These are phyloP conservation scores for Eupeodes luniger DNA, from an alignment of 2,888 invertebrate species.

Conservation along the genomic window DNA sequence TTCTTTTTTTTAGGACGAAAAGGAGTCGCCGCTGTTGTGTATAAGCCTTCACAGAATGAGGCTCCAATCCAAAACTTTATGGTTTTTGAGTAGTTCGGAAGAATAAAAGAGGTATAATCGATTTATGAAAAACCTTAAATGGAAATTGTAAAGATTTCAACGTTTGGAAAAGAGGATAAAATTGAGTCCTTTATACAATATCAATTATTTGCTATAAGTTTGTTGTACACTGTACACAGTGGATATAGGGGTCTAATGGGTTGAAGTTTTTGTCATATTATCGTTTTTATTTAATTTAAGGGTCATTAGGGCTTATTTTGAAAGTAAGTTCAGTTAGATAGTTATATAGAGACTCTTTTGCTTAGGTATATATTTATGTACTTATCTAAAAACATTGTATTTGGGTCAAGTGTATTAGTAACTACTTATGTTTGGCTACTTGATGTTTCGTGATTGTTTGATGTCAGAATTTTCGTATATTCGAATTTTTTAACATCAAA, in stretches of 20 bases:
- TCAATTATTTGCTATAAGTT: not conserved
- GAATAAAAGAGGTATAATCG: slow-evolving; percentile 18
- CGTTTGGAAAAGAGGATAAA: not conserved
- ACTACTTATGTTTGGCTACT: too few relatives aligned
- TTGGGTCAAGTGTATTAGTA: too few relatives aligned
- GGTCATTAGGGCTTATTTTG: too few relatives aligned
- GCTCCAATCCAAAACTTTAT: not conserved
- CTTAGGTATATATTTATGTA: too few relatives aligned
- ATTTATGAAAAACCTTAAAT: slow-evolving; percentile 8
- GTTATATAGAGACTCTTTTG: not conserved
- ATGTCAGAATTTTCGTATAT: too few relatives aligned
- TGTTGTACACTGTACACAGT: too few relatives aligned
- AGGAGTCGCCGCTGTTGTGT: not conserved
- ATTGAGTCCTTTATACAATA: slow-evolving; percentile 1
- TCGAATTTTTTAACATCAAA: too few relatives aligned
- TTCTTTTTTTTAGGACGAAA: not conserved
- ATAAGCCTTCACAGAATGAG: slow-evolving; percentile 1
- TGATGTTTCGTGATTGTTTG: too few relatives aligned
- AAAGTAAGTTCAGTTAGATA: not conserved
- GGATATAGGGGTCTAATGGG: not conserved
- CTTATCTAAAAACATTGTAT: too few relatives aligned
- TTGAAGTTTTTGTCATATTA: not conserved
- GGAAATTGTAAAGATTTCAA: not conserved
- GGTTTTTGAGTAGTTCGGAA: not conserved
- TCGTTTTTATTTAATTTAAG: slow-evolving; percentile 5